Conservation (phyloP, 1,140 invertebrate genomes). For the Hylaeus volcanicus region DNA sequence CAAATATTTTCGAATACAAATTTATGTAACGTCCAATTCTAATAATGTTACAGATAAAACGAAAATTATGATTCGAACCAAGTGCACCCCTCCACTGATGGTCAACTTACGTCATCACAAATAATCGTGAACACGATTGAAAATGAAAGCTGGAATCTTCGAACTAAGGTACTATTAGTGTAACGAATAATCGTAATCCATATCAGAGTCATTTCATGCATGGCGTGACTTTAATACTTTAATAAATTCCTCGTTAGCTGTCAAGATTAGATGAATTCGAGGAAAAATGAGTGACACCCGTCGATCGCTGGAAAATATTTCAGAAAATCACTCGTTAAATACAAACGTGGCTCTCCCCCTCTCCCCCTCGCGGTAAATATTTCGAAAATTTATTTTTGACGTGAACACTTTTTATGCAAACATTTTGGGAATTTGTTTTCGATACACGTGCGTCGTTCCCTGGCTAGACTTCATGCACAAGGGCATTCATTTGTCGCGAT, state of each 20-base stretch:
- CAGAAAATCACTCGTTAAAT: too few relatives aligned
- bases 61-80: too few relatives aligned
- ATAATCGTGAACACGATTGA: too few relatives aligned
- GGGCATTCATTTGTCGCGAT: constrained; percentile 22
- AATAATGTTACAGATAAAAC: too few relatives aligned
- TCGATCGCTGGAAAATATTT: background rate
- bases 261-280: background rate
- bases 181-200: too few relatives aligned
- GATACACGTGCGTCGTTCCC: background rate
- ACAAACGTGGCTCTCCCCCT: background rate
- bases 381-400: constrained; percentile 31
- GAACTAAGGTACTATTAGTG: too few relatives aligned
- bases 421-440: constrained; percentile 39
- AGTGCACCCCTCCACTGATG: too few relatives aligned
- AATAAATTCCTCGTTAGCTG: background rate
- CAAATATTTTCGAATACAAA: too few relatives aligned
- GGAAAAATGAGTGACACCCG: background rate
- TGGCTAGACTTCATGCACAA: background rate
- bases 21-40: too few relatives aligned
- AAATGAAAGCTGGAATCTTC: too few relatives aligned
- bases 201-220: too few relatives aligned
- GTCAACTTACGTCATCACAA: too few relatives aligned
- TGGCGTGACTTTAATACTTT: background rate
- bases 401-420: constrained; percentile 37
- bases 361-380: background rate